Base-by-base conservation (phyloP, 2,797 vertebrate species). In the Taeniopygia guttata region DNA sequence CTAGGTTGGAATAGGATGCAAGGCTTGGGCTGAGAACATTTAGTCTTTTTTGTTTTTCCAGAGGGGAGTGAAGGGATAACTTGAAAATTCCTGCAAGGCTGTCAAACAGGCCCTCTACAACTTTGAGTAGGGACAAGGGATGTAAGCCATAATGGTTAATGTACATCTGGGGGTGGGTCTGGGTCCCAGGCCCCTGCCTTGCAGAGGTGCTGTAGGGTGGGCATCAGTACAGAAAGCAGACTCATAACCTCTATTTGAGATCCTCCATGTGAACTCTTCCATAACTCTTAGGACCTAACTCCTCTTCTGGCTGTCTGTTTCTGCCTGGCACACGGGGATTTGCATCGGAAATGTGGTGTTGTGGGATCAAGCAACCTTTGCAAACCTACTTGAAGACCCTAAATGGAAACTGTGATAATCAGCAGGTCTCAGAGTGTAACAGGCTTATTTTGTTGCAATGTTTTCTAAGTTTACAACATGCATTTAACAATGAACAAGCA, bases 1-100 rank as follows among this genome's bases (percentile, higher is more conserved):
- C 93, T 84, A 95, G 60, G 70, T 40, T 88, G 83, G 87, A 95
- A 89, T 87, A 77, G 76, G 89, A 95, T 38, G 68, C 67, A 84
- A 94, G 64, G 63, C 43, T 89, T 54, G 70, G 54, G 26, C 55
- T 94, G 80, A 82, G 93, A 96, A 91, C 52, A 43, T 87, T 51
- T 38, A 26, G 49, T 36, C 73, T 52, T 67, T 89, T 89, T 88
- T 84, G 51, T 22, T 90, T 94, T 93, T 88, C 26, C 3, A 12
- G 13, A 52, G 46, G 49, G 16, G 4, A 92, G 38, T 3, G 1
- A 95, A 93, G 42, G 48, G 55, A 29, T 87, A 84, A 86, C 67
- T 63, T 52, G 34, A 94, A 93, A 96, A 87, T n/a, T 63, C 59
- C 52, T 91, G 45, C 76, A 78, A 88, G 56, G 45, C 34, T 59